phyloP scores from a whole-genome alignment of 2,797 vertebrate species.

The Takifugu ocellatus region DNA sequence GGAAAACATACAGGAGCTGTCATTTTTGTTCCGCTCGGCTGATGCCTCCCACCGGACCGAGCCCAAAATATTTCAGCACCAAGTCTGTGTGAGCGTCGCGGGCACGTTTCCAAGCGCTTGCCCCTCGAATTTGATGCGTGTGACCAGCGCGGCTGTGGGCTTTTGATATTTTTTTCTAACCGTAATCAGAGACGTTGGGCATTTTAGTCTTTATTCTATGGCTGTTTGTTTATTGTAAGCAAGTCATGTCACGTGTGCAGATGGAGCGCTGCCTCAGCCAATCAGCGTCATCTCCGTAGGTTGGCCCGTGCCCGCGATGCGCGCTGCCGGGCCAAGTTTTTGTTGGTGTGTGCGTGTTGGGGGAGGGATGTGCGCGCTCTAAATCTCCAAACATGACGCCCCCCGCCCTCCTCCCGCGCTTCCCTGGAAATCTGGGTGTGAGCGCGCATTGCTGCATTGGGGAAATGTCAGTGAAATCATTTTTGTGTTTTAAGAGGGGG shows the following conservation, averaged over 20 bases:
- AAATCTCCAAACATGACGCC: constrained; percentile 53
- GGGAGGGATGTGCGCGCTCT: constrained; percentile 60
- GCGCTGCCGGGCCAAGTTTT: constrained; percentile 57
- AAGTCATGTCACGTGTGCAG: constrained; percentile 71
- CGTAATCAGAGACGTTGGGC: too few relatives aligned
- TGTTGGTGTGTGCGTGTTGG: constrained; percentile 14
- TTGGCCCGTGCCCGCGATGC: constrained; percentile 56
- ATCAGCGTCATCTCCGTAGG: constrained; percentile 54
- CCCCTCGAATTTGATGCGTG: neutral
- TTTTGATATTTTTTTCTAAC: neutral
- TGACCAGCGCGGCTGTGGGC: neutral
- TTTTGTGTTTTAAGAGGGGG: constrained; percentile 64
- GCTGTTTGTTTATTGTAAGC: constrained; percentile 81
- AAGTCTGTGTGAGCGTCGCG: constrained; percentile 37
- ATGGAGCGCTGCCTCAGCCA: constrained; percentile 64
- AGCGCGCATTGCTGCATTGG: constrained; percentile 79
- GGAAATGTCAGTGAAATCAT: constrained; percentile 68
- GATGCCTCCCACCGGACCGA: constrained; percentile 56
- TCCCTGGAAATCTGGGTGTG: constrained; percentile 66
- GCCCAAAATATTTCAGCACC: constrained; percentile 1
- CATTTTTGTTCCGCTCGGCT: constrained; percentile 55
- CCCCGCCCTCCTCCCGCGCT: constrained; percentile 24
- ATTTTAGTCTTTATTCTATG: constrained; percentile 46
- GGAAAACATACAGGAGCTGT: constrained; percentile 44
- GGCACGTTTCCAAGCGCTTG: neutral